These are phyloP conservation scores for Cyprinodon variegatus DNA, from an alignment of 2,113 vertebrate genomes.

Conservation along the genomic window DNA sequence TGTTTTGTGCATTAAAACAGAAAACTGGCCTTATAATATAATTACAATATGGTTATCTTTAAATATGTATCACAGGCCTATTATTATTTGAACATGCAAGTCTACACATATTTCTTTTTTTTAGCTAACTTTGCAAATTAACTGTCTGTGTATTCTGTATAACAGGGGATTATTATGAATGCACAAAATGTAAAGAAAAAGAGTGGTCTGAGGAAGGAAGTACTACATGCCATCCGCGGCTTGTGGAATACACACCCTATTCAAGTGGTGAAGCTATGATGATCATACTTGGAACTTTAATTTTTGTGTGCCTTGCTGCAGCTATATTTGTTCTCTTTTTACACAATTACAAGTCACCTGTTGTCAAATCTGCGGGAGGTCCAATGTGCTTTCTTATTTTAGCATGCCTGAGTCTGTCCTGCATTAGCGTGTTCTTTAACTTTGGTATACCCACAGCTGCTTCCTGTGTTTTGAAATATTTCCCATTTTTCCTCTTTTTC, in stretches of 20 bases:
- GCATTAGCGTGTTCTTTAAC: conserved; percentile 79
- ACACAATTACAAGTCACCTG: conserved; percentile 77
- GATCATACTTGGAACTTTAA: conserved; percentile 52
- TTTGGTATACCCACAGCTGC: conserved; percentile 76
- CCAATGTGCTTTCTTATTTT: conserved; percentile 86
- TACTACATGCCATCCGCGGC: conserved; percentile 75
- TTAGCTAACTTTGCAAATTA: background rate
- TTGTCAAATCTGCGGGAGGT: conserved; percentile 87
- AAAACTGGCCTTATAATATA: too few species aligned
- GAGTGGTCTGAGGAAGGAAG: conserved; percentile 83
- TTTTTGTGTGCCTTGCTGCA: conserved; percentile 66
- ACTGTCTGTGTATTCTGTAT: conserved; percentile 7
- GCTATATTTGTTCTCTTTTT: conserved; percentile 77
- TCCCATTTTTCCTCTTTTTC: conserved; percentile 77
- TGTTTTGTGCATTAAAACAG: too few species aligned
- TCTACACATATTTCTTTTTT: too few species aligned
- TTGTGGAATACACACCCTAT: conserved; percentile 76
- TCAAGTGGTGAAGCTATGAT: conserved; percentile 64
- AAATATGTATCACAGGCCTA: background rate
- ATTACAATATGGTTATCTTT: too few species aligned
- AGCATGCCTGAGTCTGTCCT: conserved; percentile 72
- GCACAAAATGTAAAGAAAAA: conserved; percentile 75
- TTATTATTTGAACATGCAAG: background rate
- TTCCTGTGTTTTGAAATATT: conserved; percentile 73
- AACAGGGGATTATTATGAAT: conserved; percentile 76